These are phyloP conservation scores for Geothlypis trichas DNA, from an alignment of 2,113 vertebrate species.

Conservation along the genomic window DNA sequence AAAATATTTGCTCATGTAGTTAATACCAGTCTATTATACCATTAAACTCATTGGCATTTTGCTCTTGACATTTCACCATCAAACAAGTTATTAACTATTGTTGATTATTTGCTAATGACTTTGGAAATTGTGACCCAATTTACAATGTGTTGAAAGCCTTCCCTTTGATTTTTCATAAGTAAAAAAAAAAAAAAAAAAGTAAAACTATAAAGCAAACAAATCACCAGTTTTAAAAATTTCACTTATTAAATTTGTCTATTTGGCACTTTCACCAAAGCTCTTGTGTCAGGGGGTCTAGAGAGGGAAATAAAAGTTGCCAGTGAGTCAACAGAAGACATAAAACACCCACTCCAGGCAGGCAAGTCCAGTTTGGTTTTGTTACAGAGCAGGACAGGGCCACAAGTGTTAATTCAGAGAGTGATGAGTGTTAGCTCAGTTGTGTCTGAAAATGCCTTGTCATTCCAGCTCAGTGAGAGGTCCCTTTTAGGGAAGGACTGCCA, in stretches of 20 bases:
- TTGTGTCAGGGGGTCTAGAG: neutral
- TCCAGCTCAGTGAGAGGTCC: neutral
- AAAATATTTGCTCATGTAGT: neutral
- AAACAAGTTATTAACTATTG: conserved; percentile 6
- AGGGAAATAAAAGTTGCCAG: neutral
- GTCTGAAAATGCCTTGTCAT: neutral
- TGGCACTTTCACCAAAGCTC: neutral
- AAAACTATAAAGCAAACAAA: neutral
- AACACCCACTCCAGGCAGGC: neutral
- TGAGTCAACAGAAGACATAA: neutral
- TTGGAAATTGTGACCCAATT: neutral
- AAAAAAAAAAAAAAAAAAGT: too few relatives aligned
- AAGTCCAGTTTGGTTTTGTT: neutral
- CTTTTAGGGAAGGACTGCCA: neutral
- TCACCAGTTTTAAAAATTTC: neutral
- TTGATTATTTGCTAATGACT: conserved; percentile 17
- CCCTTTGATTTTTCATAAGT: neutral
- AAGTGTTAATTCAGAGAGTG: neutral
- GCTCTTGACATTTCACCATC: neutral
- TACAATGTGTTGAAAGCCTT: neutral
- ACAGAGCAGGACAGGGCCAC: neutral
- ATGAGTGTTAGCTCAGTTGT: neutral
- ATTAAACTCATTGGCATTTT: conserved; percentile 2
- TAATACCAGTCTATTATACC: neutral
- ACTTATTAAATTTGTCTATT: neutral